Percentiles rank a stretch among this genome's conserved stretches.
phyloP scores from a whole-genome alignment of 2,113 vertebrate species.

The Irena cyanogastra region DNA sequence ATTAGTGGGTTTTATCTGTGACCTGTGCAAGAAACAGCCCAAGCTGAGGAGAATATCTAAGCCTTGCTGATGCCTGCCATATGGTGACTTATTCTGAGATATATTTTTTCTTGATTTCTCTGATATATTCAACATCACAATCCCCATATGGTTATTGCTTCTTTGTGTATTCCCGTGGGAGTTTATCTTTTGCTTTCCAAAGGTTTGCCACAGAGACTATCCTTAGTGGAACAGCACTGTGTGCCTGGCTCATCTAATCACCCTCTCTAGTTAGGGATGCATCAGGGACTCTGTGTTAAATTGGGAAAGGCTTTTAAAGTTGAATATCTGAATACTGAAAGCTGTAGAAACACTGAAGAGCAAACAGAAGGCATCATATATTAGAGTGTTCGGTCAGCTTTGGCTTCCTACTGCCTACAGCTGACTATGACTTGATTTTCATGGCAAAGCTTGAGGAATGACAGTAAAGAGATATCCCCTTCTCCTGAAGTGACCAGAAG shows the following conservation, averaged over 20 bases:
- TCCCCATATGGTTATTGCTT: constrained; percentile 53
- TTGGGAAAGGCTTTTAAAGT: constrained; percentile 28
- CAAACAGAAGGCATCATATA: constrained; percentile 3
- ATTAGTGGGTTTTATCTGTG: not conserved
- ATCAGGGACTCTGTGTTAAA: constrained; percentile 21
- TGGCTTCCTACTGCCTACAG: not conserved
- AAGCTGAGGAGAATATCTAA: not conserved
- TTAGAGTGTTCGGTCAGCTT: not conserved
- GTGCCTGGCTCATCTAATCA: constrained; percentile 40
- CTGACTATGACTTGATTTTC: not conserved
- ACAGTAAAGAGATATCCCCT: not conserved
- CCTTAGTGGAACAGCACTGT: not conserved
- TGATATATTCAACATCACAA: constrained; percentile 46
- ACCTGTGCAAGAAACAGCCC: not conserved
- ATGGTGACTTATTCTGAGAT: constrained; percentile 23
- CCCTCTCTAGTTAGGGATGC: constrained; percentile 40
- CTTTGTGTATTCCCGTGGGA: constrained; percentile 30
- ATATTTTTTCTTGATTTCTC: constrained; percentile 32
- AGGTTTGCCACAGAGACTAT: constrained; percentile 16
- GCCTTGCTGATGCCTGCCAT: constrained; percentile 39
- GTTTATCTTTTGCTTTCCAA: constrained; percentile 47
- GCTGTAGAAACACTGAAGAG: not conserved
- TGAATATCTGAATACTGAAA: constrained; percentile 33
- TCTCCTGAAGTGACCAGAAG: not conserved
- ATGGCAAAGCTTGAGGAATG: not conserved